These are phyloP conservation scores for Lytechinus variegatus DNA, from an alignment of 35 echinoderm and acorn worm genomes.

Conservation along the genomic window DNA sequence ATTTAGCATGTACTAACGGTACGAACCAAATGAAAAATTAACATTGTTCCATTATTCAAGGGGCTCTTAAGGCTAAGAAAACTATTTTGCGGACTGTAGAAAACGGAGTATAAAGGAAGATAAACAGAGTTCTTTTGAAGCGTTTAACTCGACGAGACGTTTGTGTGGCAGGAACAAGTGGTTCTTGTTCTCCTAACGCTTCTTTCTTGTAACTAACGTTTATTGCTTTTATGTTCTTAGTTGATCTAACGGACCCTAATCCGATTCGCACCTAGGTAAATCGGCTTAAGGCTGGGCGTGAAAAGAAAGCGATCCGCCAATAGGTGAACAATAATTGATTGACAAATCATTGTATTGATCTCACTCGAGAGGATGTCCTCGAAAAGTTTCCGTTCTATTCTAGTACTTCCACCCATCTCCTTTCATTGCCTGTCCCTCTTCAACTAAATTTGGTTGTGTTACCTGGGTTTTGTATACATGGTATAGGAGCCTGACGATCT, in stretches of 20 bases:
- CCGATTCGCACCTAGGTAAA: slow-evolving; percentile 23
- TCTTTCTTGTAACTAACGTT: not conserved
- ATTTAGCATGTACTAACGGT: not conserved
- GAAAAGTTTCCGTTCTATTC: not conserved
- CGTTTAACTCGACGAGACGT: slow-evolving; percentile 7
- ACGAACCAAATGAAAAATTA: not conserved
- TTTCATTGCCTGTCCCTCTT: not conserved
- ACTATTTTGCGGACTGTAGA: not conserved
- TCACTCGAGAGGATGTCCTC: not conserved
- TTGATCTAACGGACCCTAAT: not conserved
- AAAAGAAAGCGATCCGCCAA: not conserved
- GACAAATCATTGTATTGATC: slow-evolving; percentile 21
- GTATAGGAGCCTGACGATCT: not conserved
- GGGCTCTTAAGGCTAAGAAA: slow-evolving; percentile 22
- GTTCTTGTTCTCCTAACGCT: not conserved
- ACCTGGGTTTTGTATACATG: not conserved
- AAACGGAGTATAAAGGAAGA: not conserved
- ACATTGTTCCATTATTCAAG: slow-evolving; percentile 6
- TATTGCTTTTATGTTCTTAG: not conserved
- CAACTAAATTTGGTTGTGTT: not conserved
- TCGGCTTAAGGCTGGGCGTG: not conserved
- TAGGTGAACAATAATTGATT: slow-evolving; percentile 18
- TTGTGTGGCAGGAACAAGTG: slow-evolving; percentile 1
- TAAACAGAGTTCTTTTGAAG: slow-evolving; percentile 16
- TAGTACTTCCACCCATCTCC: not conserved